phyloP scores from a whole-genome alignment of 2,888 invertebrate genomes.

The Antheraea yamamai region DNA sequence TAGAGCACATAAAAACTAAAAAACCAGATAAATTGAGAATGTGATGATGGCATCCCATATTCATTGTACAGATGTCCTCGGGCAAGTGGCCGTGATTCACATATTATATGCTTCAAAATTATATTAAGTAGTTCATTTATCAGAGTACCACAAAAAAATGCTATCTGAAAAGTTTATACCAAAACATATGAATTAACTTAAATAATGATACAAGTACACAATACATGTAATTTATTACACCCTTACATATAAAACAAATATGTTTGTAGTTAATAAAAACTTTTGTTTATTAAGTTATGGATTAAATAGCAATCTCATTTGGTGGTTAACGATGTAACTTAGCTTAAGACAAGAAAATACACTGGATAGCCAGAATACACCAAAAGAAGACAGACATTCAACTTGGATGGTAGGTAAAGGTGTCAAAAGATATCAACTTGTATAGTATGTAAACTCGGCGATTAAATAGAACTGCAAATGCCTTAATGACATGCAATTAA shows the following conservation, averaged over 20 bases:
- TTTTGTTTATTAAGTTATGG: neutral
- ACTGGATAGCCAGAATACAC: neutral
- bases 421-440: neutral
- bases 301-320: neutral
- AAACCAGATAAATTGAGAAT: slow-evolving; percentile 96
- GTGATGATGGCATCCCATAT: slow-evolving; percentile 96
- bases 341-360: neutral
- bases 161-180: slow-evolving; percentile 84
- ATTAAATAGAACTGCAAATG: neutral
- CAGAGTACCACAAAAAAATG: slow-evolving; percentile 90
- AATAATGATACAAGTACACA: neutral
- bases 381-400: neutral
- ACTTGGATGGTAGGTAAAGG: neutral
- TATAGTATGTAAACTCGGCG: neutral
- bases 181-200: slow-evolving; percentile 1
- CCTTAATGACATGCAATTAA: neutral
- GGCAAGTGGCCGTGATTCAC: slow-evolving; percentile 89
- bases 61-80: slow-evolving; percentile 86
- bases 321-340: neutral
- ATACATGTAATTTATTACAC: neutral
- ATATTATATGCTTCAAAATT: slow-evolving; percentile 89
- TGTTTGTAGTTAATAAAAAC: neutral
- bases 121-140: slow-evolving; percentile 91
- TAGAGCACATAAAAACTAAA: slow-evolving; percentile 92
- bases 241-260: neutral